These are phyloP conservation scores for Drosophila sucinea DNA, from an alignment of 1,140 invertebrate species.

Conservation along the genomic window DNA sequence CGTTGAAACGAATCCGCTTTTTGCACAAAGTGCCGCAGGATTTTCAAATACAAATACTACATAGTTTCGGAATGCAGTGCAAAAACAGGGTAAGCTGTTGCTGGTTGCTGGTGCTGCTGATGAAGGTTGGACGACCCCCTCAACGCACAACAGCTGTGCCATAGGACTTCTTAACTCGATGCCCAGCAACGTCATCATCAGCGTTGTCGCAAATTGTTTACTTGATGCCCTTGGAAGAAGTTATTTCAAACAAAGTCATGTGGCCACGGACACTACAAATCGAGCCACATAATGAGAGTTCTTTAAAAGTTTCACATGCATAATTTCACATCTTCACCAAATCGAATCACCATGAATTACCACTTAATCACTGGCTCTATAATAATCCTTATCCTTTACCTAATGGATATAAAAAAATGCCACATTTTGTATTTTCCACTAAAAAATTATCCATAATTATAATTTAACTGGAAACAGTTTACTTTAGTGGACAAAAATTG, in stretches of 20 bases:
- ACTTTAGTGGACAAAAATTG: too few relatives aligned
- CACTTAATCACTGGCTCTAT: too few relatives aligned
- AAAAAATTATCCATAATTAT: too few relatives aligned
- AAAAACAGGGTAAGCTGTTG: slow-evolving; percentile 46
- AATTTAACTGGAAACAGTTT: too few relatives aligned
- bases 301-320: slow-evolving; percentile 71
- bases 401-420: too few relatives aligned
- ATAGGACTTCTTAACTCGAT: not conserved
- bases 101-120: slow-evolving; percentile 22
- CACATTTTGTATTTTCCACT: too few relatives aligned
- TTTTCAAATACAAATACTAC: slow-evolving; percentile 59
- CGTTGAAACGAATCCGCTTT: slow-evolving; percentile 79
- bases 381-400: too few relatives aligned
- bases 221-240: slow-evolving; percentile 71
- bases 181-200: slow-evolving; percentile 73
- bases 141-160: slow-evolving; percentile 32
- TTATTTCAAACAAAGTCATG: slow-evolving; percentile 80
- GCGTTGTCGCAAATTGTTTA: slow-evolving; percentile 79
- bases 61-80: slow-evolving; percentile 63
- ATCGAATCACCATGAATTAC: not conserved
- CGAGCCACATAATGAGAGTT: slow-evolving; percentile 67
- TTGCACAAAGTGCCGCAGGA: slow-evolving; percentile 74
- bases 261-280: slow-evolving; percentile 58
- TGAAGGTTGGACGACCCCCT: slow-evolving; percentile 45
- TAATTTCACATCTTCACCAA: not conserved